phyloP scores from a whole-genome alignment of 2,797 vertebrate species.

The Molossus alvarezi region DNA sequence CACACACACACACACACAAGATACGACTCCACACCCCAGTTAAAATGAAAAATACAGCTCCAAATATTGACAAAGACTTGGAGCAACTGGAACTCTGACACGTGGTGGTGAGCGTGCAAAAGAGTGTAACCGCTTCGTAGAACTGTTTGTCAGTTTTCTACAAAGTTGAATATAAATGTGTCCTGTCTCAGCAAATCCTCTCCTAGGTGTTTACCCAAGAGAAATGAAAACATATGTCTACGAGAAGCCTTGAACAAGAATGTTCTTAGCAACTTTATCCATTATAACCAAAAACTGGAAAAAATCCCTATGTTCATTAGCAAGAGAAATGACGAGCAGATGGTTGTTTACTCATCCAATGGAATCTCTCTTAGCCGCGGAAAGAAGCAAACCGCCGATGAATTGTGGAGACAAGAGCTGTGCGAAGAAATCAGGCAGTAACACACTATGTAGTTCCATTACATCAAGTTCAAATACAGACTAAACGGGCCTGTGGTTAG shows the following conservation, averaged over 20 bases:
- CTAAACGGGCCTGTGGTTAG: rapidly evolving
- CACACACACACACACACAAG: neutral
- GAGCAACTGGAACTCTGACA: neutral
- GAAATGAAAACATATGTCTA: neutral
- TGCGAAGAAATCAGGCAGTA: neutral
- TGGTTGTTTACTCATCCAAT: neutral
- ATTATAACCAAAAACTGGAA: neutral
- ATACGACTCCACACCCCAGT: neutral
- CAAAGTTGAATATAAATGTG: neutral
- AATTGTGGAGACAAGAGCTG: neutral
- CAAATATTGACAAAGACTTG: neutral
- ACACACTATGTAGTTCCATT: neutral
- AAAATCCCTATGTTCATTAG: neutral
- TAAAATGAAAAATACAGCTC: neutral
- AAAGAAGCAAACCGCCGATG: neutral
- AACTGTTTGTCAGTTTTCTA: neutral
- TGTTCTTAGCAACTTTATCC: neutral
- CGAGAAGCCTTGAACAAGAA: neutral
- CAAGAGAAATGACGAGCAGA: slow-evolving; percentile 2
- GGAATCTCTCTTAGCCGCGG: neutral
- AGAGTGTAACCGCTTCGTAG: rapidly evolving
- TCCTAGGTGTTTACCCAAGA: neutral
- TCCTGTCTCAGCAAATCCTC: neutral
- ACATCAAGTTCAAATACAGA: neutral
- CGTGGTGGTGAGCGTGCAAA: rapidly evolving